Evolutionary conservation across 2,888 invertebrate genomes (phyloP), one percentile per base, ranked within the genome.

Genomic region (Trichopoda pennipes): DNA sequence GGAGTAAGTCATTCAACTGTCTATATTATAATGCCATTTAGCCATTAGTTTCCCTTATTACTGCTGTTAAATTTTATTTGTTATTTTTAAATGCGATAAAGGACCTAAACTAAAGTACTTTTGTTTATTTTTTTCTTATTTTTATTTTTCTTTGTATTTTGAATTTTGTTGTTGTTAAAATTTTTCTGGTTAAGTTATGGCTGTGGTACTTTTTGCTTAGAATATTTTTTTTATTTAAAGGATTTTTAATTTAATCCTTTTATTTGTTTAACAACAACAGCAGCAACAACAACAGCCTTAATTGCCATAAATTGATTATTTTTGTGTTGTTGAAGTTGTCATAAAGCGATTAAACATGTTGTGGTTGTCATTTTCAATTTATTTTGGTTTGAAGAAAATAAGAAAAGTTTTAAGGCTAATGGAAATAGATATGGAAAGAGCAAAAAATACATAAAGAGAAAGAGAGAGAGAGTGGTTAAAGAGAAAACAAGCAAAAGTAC

Each of bases 231-330:
- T 47, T 47, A 28, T 53, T 38, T 61, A 35, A 68, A 64, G 38
- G 19, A 38, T 56, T 58, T 66, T 47, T 23, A 70, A 75, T 47
- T 35, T 72, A 76, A 66, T 72, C 47, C 75, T 55, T 66, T 76
- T 76, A 55, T 68, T 60, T 53, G 66, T 72, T 80, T 80, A 81
- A 47, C 66, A 51, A 60, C 23, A 12, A 61, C 55, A 79, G 61
- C 38, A n/a, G n/a, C n/a, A 81, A 47, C 66, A 51, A 60, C 23
- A 12, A 61, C 55, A 79, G 61, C 38, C 35, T 55, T 73, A 53
- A 77, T 61, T 56, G 51, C 32, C 42, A 61, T 66, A 66, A 69
- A 79, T 64, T 51, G 58, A 72, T 53, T 35, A 58, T 63, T n/a
- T n/a, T n/a, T 44, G 10, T 55, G 32, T 49, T 63, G 44, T 28